A percentile compares a stretch with the other conserved stretches of the same genome.
These are phyloP conservation scores for Saccopteryx bilineata DNA, from an alignment of 2,113 vertebrate genomes.

Conservation along the genomic window DNA sequence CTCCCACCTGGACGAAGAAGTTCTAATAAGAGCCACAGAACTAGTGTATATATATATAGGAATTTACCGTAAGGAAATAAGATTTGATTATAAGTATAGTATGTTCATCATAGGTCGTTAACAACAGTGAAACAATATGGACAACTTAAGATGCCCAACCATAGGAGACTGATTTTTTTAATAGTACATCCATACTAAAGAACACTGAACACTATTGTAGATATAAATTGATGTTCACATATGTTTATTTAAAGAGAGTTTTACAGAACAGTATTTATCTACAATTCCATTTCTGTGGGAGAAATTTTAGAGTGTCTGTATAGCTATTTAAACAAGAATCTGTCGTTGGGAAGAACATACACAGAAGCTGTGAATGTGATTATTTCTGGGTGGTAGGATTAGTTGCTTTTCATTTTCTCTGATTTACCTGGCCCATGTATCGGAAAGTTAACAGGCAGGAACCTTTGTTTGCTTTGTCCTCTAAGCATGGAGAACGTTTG, in stretches of 20 bases:
- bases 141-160: not conserved
- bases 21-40: not conserved
- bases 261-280: not conserved
- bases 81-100: not conserved
- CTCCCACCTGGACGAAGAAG: not conserved
- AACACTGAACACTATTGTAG: not conserved
- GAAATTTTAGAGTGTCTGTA: not conserved
- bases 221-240: not conserved
- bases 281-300: not conserved
- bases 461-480: not conserved
- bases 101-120: not conserved
- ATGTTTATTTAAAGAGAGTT: not conserved
- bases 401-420: not conserved
- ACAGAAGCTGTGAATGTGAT: not conserved
- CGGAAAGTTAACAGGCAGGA: not conserved
- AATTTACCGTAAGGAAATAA: not conserved
- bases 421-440: not conserved
- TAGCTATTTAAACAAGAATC: not conserved
- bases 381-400: not conserved
- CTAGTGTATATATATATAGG: not conserved
- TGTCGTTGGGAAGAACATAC: not conserved
- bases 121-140: constrained; percentile 30
- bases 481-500: not conserved
- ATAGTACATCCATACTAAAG: not conserved
- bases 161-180: not conserved